Evolutionary conservation across 2,797 vertebrate genomes (phyloP), one percentile per base, ranked within the genome.

Genomic region (Taeniopygia guttata): DNA sequence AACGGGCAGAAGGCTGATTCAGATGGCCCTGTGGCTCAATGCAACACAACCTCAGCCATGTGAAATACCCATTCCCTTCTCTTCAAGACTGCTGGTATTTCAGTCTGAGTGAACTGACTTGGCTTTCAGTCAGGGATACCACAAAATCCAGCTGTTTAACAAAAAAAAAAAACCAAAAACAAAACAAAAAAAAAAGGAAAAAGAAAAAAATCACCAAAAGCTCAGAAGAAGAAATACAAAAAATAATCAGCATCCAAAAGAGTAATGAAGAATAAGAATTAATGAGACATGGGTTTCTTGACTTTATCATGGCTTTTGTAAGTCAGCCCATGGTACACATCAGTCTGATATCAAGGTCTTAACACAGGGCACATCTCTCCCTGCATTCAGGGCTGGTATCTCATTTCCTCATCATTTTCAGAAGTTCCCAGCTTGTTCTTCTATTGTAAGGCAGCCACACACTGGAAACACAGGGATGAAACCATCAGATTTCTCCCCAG

Each of bases 321-420:
- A 79, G 45, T 13, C 70, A 92, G 49, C 9, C 22, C 42, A 52
- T 2, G 4, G 30, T 34, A 18, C 34, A 43, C 25, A 18, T 2
- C 15, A 26, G 43, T 19, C 23, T 36, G 11, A 29, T 66, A 49
- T 0, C 0, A 1, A 81, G 25, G 25, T 20, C 26, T 56, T 40
- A 40, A 36, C 52, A 42, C 5, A 21, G 11, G 4, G 10, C 9
- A 19, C 25, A 66, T 2, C 68, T 49, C 13, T 22, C 15, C 3
- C 16, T 15, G 6, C 38, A 26, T 8, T 30, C 36, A 58, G 36
- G 48, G 26, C 55, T n/a, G 29, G 10, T 15, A 63, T 21, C 20
- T 67, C 16, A 38, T 42, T 63, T 77, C 32, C 32, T 70, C 55
- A 59, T 32, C 46, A 66, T 40, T 45, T 70, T 68, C 38, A 27